Base-by-base conservation (phyloP, 1,140 invertebrate genomes). In the Matsumurasca onukii region DNA sequence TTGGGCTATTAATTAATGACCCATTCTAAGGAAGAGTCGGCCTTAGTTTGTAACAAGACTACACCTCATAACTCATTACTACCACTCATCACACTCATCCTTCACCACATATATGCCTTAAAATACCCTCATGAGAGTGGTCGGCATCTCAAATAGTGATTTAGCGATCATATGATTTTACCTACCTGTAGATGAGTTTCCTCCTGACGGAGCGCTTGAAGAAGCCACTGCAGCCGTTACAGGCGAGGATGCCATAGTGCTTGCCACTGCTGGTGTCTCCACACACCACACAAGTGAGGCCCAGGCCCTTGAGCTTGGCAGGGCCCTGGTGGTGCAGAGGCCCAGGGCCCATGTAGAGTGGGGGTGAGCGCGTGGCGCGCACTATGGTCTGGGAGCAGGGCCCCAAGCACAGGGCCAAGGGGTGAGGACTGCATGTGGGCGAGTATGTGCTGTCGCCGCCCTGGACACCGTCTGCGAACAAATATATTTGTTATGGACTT, bases 201-300 rank as follows among this genome's bases (percentile, higher is more conserved):
- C 97, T 86, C 34, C 98, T 84, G 29, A 99, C 98, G 72, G 94
- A 97, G 71, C 98, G 81, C 77, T 99, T 99, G 84, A 99, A 99
- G 83, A 99, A 99, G 1, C 97, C 98, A 57, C 93, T 97, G 83
- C 98, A 99, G 0, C 98, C 98, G 76, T 99, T 99, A 80, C 98
- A 99, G 0, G 97, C 97, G n/a, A 99, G 84, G 71, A 99, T 99
- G 0, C 97, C 97, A 79, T 98, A 98, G 80, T 99, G 97, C 78
- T 98, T 98, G 0, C 97, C 97, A 3, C 93, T 97, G 66, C 94
- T 97, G 0, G 94, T 97, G 77, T 98, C 97, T 0, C 96, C 96
- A 76, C 97, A 98, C 1, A 98, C 97, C 29, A 98, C 92, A 78
- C 96, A 99, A 22, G 91, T 89, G 17, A 93, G 80, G 2, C 91